Evolutionary conservation across 2,797 vertebrate genomes (phyloP), one percentile per base, ranked within the genome.

Genomic region (Crypturellus tataupa): DNA sequence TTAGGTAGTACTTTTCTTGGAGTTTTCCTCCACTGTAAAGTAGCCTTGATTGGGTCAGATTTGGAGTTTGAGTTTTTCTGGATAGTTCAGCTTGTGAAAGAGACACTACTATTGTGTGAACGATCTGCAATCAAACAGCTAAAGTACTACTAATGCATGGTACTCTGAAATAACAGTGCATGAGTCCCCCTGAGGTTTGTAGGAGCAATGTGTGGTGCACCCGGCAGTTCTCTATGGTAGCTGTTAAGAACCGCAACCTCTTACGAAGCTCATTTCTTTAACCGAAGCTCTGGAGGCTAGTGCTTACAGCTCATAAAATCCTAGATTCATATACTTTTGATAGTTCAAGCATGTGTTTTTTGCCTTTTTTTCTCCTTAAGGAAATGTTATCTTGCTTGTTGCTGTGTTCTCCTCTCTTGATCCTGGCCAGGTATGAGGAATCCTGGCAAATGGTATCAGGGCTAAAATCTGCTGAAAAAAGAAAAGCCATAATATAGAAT

Each of bases 301-400:
- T 29, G 47, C 6, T 85, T 15, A 69, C 33, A 65, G 23, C 13
- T 20, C 37, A 64, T 81, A 53, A 81, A 87, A 35, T 17, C 19
- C 19, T 5, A 35, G 14, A 2, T 68, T 87, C 16, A 33, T 10
- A 78, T 81, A 23, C n/a, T 80, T 80, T 15, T 64, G 0, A 0
- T 49, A 64, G 37, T 35, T 42, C 16, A 21, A 29, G 3, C 24
- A 27, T 2, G 4, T 35, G 42, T 24, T 69, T 7, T 5, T 35
- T 46, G 24, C 65, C 6, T 68, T 71, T 19, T 2, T 1, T 4
- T 33, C 14, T 40, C 19, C 49, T 72, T 59, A 19, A 9, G 21
- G n/a, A 76, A 59, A 80, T 16, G 4, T 25, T 70, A 23, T 20
- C 16, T 44, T 65, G 31, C 19, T 8, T 31, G 27, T 65, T 44